Conservation (phyloP, 1,140 invertebrate genomes). For the Rhyacophila brunnea region DNA sequence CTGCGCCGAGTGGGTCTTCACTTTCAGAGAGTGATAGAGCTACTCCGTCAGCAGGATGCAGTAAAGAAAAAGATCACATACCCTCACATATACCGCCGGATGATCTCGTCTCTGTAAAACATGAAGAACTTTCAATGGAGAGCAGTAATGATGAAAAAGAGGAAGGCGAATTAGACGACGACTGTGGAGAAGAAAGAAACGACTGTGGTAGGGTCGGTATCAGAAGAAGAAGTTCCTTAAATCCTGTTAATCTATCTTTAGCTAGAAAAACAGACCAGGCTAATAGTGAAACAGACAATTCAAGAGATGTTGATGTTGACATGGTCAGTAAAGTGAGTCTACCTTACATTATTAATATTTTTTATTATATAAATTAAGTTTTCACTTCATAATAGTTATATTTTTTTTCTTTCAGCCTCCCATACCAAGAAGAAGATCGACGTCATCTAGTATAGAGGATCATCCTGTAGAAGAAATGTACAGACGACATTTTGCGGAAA, state of each 20-base stretch:
- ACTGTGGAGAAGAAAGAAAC: slow-evolving; percentile 57
- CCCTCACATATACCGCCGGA: slow-evolving; percentile 37
- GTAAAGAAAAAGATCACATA: slow-evolving; percentile 36
- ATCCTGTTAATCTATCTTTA: slow-evolving; percentile 76
- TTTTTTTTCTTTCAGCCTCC: slow-evolving; percentile 39
- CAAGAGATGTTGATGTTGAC: slow-evolving; percentile 37
- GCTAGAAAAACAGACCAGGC: slow-evolving; percentile 43
- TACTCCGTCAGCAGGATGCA: slow-evolving; percentile 48
- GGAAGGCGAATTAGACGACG: slow-evolving; percentile 44
- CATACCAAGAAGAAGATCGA: slow-evolving; percentile 48
- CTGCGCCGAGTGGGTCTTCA: slow-evolving; percentile 48
- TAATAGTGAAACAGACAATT: slow-evolving; percentile 39
- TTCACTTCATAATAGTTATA: not conserved
- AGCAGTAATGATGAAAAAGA: slow-evolving; percentile 56
- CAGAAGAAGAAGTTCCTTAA: slow-evolving; percentile 54
- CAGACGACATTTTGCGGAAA: slow-evolving; percentile 50
- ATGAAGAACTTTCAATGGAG: slow-evolving; percentile 54
- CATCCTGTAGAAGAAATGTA: slow-evolving; percentile 48
- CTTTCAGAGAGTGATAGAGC: slow-evolving; percentile 52
- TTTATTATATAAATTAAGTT: not conserved
- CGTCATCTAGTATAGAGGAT: slow-evolving; percentile 53
- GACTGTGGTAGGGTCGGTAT: slow-evolving; percentile 56
- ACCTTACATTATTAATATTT: not conserved
- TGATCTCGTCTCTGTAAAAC: slow-evolving; percentile 47
- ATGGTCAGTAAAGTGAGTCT: not conserved